phyloP scores from a whole-genome alignment of 1,140 invertebrate genomes.

The Polyergus mexicanus region DNA sequence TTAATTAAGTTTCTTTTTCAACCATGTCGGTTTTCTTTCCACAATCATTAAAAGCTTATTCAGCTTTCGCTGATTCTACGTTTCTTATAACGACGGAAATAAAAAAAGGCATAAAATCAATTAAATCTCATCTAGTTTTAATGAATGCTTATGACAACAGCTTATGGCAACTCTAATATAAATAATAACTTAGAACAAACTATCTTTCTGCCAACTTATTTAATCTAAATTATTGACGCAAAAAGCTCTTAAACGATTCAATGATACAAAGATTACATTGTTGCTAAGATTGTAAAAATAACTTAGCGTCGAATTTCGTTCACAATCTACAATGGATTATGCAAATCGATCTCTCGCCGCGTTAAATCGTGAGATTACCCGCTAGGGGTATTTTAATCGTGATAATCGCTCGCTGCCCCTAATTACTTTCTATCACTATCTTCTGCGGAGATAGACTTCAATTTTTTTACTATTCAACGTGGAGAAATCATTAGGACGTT shows the following conservation, averaged over 20 bases:
- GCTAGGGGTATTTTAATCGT: constrained; percentile 61
- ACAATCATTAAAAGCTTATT: neutral
- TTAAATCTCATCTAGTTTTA: neutral
- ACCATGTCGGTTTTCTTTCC: neutral
- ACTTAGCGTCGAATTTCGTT: constrained; percentile 61
- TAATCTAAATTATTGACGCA: neutral
- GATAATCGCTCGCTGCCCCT: constrained; percentile 62
- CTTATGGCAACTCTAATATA: neutral
- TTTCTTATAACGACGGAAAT: neutral
- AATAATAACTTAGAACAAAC: neutral
- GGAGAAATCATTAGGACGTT: constrained; percentile 14
- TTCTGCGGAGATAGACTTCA: constrained; percentile 29
- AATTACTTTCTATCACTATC: constrained; percentile 61
- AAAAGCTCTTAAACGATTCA: constrained; percentile 22
- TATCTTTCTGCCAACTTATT: neutral
- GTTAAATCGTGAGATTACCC: constrained; percentile 63
- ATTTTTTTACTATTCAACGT: constrained; percentile 31
- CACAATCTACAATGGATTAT: constrained; percentile 62
- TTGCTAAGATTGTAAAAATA: constrained; percentile 30
- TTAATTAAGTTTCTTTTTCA: neutral
- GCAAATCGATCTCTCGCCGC: constrained; percentile 54
- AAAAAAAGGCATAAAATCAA: neutral
- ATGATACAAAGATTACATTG: constrained; percentile 50
- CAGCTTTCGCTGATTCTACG: neutral
- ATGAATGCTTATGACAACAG: neutral